Conservation (phyloP, 2,888 invertebrate species). For the Xestia rhomboidea region DNA sequence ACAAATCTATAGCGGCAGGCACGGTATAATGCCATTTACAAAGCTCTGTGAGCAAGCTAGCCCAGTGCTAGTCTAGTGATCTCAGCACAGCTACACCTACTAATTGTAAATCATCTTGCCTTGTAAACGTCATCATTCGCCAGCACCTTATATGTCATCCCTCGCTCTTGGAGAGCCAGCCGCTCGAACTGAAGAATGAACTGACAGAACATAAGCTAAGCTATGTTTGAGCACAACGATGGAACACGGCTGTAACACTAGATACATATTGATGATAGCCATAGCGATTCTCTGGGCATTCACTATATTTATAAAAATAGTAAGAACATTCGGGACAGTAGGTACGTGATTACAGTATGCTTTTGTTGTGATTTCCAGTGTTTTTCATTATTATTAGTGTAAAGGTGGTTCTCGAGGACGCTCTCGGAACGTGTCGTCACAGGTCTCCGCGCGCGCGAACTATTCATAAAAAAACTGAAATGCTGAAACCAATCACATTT, state of each 20-base stretch:
- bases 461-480: neutral
- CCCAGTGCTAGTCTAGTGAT: too few species aligned
- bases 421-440: neutral
- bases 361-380: neutral
- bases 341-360: neutral
- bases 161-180: conserved; percentile 81
- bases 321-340: neutral
- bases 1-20: conserved; percentile 7
- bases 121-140: conserved; percentile 78
- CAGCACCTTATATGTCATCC: conserved; percentile 83
- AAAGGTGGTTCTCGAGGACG: neutral
- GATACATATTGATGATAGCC: conserved; percentile 27
- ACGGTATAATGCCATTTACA: conserved; percentile 62
- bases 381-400: neutral
- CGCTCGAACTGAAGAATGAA: conserved; percentile 83
- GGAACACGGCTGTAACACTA: conserved; percentile 45
- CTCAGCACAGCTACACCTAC: conserved; percentile 60
- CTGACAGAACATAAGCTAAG: conserved; percentile 72
- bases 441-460: neutral
- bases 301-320: neutral
- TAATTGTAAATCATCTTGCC: conserved; percentile 75
- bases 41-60: conserved; percentile 62
- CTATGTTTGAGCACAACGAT: conserved; percentile 38
- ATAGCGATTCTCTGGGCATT: neutral
- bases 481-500: too few species aligned